Conservation (phyloP, 2,113 vertebrate species). For the Riparia riparia region DNA sequence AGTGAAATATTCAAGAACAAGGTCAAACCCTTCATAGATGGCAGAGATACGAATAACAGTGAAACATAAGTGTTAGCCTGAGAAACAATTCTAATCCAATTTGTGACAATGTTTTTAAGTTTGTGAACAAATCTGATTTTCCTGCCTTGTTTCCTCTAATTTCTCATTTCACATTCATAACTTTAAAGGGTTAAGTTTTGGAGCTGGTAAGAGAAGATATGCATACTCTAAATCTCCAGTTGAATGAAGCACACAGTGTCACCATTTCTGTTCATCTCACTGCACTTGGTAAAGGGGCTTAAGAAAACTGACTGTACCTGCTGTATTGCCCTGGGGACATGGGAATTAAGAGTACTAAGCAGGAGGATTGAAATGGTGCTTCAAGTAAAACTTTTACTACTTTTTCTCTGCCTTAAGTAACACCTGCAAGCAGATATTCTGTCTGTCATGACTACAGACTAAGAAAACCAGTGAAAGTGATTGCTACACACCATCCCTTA, state of each 20-base stretch:
- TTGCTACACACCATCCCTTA: background rate
- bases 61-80: background rate
- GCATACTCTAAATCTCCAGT: background rate
- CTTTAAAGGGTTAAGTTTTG: background rate
- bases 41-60: background rate
- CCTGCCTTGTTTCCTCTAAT: rapidly evolving
- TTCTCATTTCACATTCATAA: background rate
- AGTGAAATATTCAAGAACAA: background rate
- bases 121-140: background rate
- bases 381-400: background rate
- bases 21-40: background rate
- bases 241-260: background rate
- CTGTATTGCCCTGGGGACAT: background rate
- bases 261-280: background rate
- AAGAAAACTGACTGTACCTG: background rate
- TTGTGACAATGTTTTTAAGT: background rate
- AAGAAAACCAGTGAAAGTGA: background rate
- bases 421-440: background rate
- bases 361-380: background rate
- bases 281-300: background rate
- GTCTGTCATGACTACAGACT: background rate
- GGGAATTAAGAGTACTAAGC: background rate
- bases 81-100: background rate
- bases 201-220: background rate
- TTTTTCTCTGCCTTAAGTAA: background rate